Evolutionary conservation across 2,113 vertebrate genomes (phyloP), one percentile per base, ranked within the genome.

Genomic region (Nycticryphes semicollaris): DNA sequence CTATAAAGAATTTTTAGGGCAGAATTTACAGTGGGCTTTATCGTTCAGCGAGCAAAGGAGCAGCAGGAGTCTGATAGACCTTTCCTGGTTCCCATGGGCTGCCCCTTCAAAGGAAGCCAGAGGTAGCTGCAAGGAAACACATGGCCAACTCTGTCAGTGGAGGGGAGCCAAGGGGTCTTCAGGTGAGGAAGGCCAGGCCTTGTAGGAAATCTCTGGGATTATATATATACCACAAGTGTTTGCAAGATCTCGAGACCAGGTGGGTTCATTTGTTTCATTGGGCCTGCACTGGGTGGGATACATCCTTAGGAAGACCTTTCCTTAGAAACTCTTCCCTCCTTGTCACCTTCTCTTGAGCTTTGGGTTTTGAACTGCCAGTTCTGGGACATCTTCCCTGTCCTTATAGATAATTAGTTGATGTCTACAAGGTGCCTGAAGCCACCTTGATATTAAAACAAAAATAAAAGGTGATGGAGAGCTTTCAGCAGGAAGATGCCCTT

Each of bases 1-100:
- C 97, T 81, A 98, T 97, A 97, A 98, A 98, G 95, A 90, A 96
- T 88, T 95, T 97, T 96, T 96, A 95, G 75, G 82, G 87, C 63
- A 93, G 67, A 70, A 97, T 97, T 98, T 98, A 98, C 1, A 12
- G 85, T 90, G 77, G 78, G 69, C 70, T 97, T 95, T 90, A 87
- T 63, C 11, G 11, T 56, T 79, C 89, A 47, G 84, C 21, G 85
- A 96, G 94, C 59, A 90, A 91, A 92, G 84, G 89, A 84, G 79
- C 57, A 69, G 50, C 9, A 24, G 70, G 94, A 81, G 33, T 68
- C 72, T 79, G 93, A 84, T 48, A 96, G 51, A 69, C 28, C 54
- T 93, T 47, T 51, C 35, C 22, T 18, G 33, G 60, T 94, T 90
- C 94, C 95, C 94, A 66, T 12, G 54, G 62, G 63, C 78, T 91